A percentile compares a stretch with the other conserved stretches of the same genome.
Conservation (phyloP, 1,140 invertebrate species). For the Lasioglossum albipes region DNA sequence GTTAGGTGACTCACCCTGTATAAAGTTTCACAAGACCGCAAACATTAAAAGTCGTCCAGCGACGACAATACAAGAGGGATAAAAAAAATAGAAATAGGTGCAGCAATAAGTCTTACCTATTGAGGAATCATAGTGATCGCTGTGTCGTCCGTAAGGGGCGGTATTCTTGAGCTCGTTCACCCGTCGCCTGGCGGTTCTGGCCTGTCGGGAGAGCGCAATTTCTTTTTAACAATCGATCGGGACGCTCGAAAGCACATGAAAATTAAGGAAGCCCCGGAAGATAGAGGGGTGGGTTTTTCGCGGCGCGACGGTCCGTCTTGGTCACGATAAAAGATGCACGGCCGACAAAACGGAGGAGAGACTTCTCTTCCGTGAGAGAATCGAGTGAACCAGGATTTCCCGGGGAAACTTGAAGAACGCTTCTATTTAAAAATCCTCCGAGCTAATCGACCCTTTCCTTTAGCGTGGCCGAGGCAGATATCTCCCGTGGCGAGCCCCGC, state of each 20-base stretch:
- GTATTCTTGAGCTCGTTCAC: slow-evolving; percentile 29
- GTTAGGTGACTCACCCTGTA: too few relatives aligned
- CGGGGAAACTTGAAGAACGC: neutral
- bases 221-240: slow-evolving; percentile 28
- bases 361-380: slow-evolving; percentile 24
- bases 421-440: slow-evolving; percentile 33
- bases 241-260: slow-evolving; percentile 4
- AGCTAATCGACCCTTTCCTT: slow-evolving; percentile 20
- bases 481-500: neutral
- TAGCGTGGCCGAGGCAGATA: slow-evolving; percentile 26
- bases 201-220: slow-evolving; percentile 50
- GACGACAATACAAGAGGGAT: too few relatives aligned
- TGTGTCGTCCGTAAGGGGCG: slow-evolving; percentile 65
- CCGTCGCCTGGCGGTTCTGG: slow-evolving; percentile 54
- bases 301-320: neutral
- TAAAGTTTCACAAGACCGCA: too few relatives aligned
- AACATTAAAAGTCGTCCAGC: too few relatives aligned
- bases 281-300: neutral
- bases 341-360: neutral
- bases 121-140: slow-evolving; percentile 68
- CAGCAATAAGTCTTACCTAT: slow-evolving; percentile 60
- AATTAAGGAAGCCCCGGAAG: slow-evolving; percentile 3
- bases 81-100: too few relatives aligned
- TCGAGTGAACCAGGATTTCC: slow-evolving; percentile 13
- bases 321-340: slow-evolving; percentile 40